phyloP scores from a whole-genome alignment of 1,140 invertebrate species.

The Pentalonia nigronervosa region DNA sequence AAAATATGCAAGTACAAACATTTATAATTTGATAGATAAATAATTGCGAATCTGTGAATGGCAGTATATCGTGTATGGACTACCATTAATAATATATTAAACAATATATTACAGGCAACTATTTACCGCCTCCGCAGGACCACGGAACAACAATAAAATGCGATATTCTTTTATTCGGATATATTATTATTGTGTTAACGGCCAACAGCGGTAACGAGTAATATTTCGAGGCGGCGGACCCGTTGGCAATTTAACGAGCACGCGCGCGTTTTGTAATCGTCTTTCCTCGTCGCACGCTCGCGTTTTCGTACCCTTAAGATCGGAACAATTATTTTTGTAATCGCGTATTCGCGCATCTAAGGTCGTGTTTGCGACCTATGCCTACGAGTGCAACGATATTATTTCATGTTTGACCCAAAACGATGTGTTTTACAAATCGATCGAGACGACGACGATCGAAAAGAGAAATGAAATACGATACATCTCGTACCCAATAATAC shows the following conservation, averaged over 20 bases:
- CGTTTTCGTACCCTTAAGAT: neutral
- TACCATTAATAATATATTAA: no score
- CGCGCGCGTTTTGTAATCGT: neutral
- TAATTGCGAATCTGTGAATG: no score
- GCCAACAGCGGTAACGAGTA: neutral
- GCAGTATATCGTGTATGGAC: no score
- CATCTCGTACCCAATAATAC: no score
- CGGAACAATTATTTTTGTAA: neutral
- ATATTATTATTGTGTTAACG: neutral
- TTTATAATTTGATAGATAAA: no score
- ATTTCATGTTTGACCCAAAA: neutral
- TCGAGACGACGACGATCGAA: neutral
- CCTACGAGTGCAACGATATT: no score
- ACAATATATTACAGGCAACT: no score
- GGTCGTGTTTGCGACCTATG: neutral
- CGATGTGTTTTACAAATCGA: neutral
- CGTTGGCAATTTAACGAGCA: conserved; percentile 21
- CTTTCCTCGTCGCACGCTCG: neutral
- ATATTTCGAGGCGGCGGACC: neutral
- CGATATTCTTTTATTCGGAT: neutral
- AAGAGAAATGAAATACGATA: neutral
- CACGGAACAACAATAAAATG: neutral
- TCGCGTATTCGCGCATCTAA: neutral
- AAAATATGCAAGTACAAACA: no score
- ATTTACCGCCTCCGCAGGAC: neutral